Percentiles rank a stretch among this genome's conserved stretches.
These are phyloP conservation scores for Sarcoramphus papa DNA, from an alignment of 2,797 vertebrate genomes.

Conservation along the genomic window DNA sequence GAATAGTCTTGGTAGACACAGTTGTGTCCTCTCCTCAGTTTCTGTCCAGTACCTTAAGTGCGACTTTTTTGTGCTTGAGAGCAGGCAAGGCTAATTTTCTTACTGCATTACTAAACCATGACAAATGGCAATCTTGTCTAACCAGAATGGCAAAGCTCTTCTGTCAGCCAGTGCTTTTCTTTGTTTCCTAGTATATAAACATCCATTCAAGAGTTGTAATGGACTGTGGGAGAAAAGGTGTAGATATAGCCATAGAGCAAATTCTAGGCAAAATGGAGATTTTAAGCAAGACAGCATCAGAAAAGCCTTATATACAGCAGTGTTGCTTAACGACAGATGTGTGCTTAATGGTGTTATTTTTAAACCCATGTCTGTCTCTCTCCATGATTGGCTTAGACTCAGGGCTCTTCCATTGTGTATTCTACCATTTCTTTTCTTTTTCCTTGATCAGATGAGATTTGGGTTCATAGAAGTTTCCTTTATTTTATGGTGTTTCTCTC, in stretches of 20 bases:
- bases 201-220: not conserved
- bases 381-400: not conserved
- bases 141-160: not conserved
- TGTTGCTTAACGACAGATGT: not conserved
- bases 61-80: not conserved
- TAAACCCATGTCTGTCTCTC: not conserved
- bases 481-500: not conserved
- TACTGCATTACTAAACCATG: not conserved
- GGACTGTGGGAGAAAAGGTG: not conserved
- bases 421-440: not conserved
- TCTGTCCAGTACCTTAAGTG: not conserved
- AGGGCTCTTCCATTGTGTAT: not conserved
- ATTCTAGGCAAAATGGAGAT: not conserved
- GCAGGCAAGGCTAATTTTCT: not conserved
- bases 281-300: not conserved
- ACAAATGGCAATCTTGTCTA: slow-evolving; percentile 3
- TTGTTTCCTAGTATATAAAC: not conserved
- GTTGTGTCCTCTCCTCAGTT: not conserved
- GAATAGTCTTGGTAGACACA: not conserved
- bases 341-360: not conserved
- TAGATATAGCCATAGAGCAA: not conserved
- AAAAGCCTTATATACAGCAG: not conserved
- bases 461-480: not conserved
- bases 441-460: not conserved
- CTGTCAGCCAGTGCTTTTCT: not conserved